Evolutionary conservation across 2,888 invertebrate species (phyloP), one percentile per base, ranked within the genome.

Genomic region (Melitaea athalia): DNA sequence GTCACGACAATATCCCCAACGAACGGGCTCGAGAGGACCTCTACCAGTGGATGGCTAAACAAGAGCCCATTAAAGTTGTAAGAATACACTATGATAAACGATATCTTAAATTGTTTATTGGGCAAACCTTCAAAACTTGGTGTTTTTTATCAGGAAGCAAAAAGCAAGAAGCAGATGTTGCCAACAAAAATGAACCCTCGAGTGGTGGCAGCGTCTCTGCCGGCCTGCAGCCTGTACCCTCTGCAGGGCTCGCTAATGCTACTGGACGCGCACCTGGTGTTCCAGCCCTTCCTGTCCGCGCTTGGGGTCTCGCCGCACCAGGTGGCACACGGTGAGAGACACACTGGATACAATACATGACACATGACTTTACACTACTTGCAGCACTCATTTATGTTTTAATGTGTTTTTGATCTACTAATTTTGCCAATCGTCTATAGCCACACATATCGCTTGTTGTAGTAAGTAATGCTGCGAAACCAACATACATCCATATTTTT

Each of bases 1-100:
- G 92, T 75, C 91, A 90, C 50, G 93, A 94, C 73, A 92, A 93
- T 72, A 85, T 93, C 3, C 89, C 88, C 74, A 92, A 87, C 74
- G 89, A 94, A 53, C 95, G 95, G 77, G 94, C 94, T 17, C 94
- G 95, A n/a, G 98, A 98, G 81, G 98, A 98, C 87, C 92, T 99
- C 55, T 98, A 99, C 85, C 97, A 96, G 77, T 99, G 98, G 98
- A 98, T 99, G 98, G 98, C 97, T 1, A 97, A 97, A 78, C 98
- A 98, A 79, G 97, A 97, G 77, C 94, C 88, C 0, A 87, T 91
- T n/a, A 88, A 90, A 85, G 85, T 90, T 74, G 92, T 92, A 31
- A 83, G 85, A 42, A 11, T 17, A 14, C 6, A 3, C 10, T 24
- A 24, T 24, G 3, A 3, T 24, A 24, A 24, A 24, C 24, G 24